Evolutionary conservation across 2,888 invertebrate species (phyloP), one percentile per base, ranked within the genome.

Genomic region (Elegia similella): DNA sequence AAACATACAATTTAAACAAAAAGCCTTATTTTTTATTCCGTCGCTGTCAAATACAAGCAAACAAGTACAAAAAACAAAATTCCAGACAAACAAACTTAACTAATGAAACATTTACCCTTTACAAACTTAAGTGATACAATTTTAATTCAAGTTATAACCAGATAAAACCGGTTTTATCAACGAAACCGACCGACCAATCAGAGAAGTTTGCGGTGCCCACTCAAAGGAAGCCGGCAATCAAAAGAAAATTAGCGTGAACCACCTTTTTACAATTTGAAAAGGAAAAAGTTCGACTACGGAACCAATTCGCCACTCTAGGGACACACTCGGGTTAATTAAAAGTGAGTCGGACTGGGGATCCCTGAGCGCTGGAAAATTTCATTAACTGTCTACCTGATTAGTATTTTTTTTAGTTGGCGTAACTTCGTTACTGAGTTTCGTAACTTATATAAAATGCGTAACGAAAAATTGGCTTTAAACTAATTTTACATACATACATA

Each of bases 241-340:
- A 82, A 82, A 78, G 78, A 75, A 82, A 84, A 84, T 84, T 84
- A 82, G 76, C 76, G 74, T 76, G 70, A 70, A 72, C 69, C 69
- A 70, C 68, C 70, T 73, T 67, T 64, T 66, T 65, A 75, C 76
- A 77, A 70, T 78, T 81, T 75, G 72, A 76, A 84, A 82, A 82
- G 82, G 80, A 80, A 83, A 84, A 84, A 84, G 75, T 84, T 84
- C 59, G 68, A 61, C 16, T 69, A 72, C 70, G 69, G 73, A 69
- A 78, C 81, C 80, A 75, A 80, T 79, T 80, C 73, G 68, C 62
- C 62, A 66, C 78, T 67, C 75, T 53, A 46, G 81, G 77, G 84
- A 80, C 80, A 80, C 79, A 79, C 79, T 78, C 65, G 81, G 80
- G 76, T 80, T 83, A 83, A 84, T 84, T 84, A 84, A 78, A 78